Evolutionary conservation across 2,797 vertebrate species (phyloP).

Genomic region (Lacerta agilis): DNA sequence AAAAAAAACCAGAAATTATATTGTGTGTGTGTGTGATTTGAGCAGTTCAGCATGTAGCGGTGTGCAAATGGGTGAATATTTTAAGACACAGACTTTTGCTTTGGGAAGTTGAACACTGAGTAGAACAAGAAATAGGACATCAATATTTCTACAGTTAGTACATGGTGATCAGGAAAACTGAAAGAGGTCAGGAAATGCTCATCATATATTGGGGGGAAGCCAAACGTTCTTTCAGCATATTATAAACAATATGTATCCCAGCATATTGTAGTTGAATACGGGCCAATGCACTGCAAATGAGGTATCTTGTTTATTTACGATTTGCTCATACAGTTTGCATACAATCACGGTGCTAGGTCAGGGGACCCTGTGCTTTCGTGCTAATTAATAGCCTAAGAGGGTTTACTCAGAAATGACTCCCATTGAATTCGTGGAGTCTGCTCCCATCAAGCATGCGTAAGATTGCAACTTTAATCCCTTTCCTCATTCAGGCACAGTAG

Average conservation of each 20-base stretch:
- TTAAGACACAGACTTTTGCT: neutral
- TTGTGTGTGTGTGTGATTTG: neutral
- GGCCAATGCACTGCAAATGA: slow-evolving; percentile 35
- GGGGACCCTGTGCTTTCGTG: neutral
- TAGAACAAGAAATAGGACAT: neutral
- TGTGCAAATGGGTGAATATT: neutral
- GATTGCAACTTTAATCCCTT: neutral
- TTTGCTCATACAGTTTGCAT: neutral
- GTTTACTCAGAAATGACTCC: neutral
- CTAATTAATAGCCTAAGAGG: neutral
- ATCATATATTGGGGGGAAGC: neutral
- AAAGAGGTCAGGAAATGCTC: neutral
- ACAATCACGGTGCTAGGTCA: neutral
- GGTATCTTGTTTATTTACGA: slow-evolving; percentile 40
- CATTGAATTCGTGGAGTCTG: neutral
- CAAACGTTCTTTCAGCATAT: slow-evolving; percentile 3
- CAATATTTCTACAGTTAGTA: neutral
- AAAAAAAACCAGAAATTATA: neutral
- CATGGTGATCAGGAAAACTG: fast-evolving
- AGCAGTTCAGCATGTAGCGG: fast-evolving
- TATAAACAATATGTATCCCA: neutral
- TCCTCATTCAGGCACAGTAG: neutral
- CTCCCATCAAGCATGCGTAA: neutral
- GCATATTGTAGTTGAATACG: neutral
- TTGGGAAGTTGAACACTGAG: neutral